These are phyloP conservation scores for Protula sp. DNA, from an alignment of 2,888 invertebrate genomes.

Conservation along the genomic window DNA sequence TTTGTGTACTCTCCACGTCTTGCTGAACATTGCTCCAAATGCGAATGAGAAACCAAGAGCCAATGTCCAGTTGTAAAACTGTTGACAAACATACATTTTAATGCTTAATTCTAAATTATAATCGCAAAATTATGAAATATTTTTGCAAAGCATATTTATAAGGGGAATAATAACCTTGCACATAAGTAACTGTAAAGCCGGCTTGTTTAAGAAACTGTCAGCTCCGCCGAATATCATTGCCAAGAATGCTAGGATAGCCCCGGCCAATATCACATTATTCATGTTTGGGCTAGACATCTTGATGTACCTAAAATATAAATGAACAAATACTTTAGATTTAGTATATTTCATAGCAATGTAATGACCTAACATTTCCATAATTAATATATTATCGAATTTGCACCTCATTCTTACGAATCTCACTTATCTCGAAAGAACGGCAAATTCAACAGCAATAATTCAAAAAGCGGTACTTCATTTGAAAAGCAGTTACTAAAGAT, in stretches of 20 bases:
- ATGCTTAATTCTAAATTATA: background rate
- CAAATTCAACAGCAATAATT: too few relatives aligned
- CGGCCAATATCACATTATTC: constrained; percentile 31
- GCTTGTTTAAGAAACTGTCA: constrained; percentile 16
- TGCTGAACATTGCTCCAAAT: constrained; percentile 36
- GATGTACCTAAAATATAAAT: constrained; percentile 22
- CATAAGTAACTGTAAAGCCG: constrained; percentile 15
- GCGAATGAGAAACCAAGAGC: constrained; percentile 31
- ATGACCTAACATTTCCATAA: too few relatives aligned
- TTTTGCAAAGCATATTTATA: too few relatives aligned
- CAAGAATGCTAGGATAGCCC: constrained; percentile 23
- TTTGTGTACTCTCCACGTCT: constrained; percentile 33
- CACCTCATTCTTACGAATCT: too few relatives aligned
- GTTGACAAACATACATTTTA: constrained; percentile 1
- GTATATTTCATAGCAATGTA: background rate
- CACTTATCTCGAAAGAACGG: too few relatives aligned
- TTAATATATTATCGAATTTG: too few relatives aligned
- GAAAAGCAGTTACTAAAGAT: too few relatives aligned
- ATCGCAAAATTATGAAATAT: too few relatives aligned
- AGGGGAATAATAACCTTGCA: too few relatives aligned
- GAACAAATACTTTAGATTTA: background rate
- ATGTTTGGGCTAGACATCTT: constrained; percentile 37
- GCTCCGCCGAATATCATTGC: constrained; percentile 25
- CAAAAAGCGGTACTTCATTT: too few relatives aligned
- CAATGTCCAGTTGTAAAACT: constrained; percentile 30